Base-by-base conservation (phyloP, 1,140 invertebrate genomes). In the Drosophila sproati region DNA sequence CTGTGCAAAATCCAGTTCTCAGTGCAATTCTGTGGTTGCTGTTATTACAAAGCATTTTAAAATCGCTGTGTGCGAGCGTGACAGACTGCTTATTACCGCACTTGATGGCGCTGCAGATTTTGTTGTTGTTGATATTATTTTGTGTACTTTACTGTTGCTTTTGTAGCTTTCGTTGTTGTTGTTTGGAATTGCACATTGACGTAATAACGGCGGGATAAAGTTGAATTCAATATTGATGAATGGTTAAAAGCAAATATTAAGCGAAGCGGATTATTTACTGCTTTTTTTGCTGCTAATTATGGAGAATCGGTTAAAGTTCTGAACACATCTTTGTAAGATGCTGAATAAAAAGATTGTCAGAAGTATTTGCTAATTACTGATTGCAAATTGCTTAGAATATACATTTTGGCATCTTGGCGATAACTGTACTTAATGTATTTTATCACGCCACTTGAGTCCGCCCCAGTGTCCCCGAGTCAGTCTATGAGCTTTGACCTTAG, bases 11-110 rank as follows among this genome's bases (percentile, higher is more conserved):
- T 52, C 63, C 55, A 43, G 48, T 60, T 69, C 35, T 57, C 37
- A n/a, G 43, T 66, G 62, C 45, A 43, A 29, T 69, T 61, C 12
- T 55, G 64, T 52, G 52, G 10, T 72, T 64, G 55, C 59, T 71
- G 56, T 72, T 66, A 76, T 72, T 64, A n/a, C 59, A 31, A 43
- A 61, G 37, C 45, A 48, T 63, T 71, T 12, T 68, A 51, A 10
- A 37, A 69, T 50, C 63, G 45, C 48, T 28, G 55, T 2, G 66
- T 45, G 67, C 5, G 66, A 82, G 74, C 32, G 83, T 77, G 79
- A 80, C 37, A 35, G 77, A 28, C 57, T 74, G 82, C 68, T 81
- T 86, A 86, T 86, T 86, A 86, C 82, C 52, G 82, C 83, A 80
- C 73, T 80, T 82, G 80, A 72, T 82, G 73, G 66, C 83, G 77